phyloP scores from a whole-genome alignment of 1,140 invertebrate genomes.

The Thereuonema tuberculata region DNA sequence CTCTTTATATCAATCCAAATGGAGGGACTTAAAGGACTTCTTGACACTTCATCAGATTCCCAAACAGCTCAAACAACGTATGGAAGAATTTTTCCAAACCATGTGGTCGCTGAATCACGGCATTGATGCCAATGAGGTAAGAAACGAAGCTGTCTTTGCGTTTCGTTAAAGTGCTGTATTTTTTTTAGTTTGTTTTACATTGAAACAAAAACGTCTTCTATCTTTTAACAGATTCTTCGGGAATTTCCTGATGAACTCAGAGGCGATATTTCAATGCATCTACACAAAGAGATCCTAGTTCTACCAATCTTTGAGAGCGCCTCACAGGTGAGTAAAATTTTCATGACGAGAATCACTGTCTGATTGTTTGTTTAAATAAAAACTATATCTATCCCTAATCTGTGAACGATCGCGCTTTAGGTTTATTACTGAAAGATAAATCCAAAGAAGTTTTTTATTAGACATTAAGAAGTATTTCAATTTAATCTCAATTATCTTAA shows the following conservation, averaged over 20 bases:
- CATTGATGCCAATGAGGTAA: slow-evolving; percentile 92
- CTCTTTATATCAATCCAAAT: slow-evolving; percentile 92
- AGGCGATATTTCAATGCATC: slow-evolving; percentile 88
- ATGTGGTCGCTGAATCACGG: slow-evolving; percentile 98
- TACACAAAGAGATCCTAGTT: slow-evolving; percentile 85
- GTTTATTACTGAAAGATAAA: no score
- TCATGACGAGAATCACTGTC: no score
- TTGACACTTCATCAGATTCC: slow-evolving; percentile 88
- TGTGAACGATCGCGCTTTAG: no score
- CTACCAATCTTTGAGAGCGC: slow-evolving; percentile 86
- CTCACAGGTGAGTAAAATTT: slow-evolving; percentile 40
- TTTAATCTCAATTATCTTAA: no score
- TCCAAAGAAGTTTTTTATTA: no score
- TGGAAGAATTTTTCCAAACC: slow-evolving; percentile 98
- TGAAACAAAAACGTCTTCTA: slow-evolving; percentile 3
- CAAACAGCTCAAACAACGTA: slow-evolving; percentile 85
- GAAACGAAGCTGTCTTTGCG: slow-evolving; percentile 15
- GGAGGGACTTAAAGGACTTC: slow-evolving; percentile 93
- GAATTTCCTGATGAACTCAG: slow-evolving; percentile 92
- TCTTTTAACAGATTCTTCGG: slow-evolving; percentile 64
- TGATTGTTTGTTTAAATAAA: no score
- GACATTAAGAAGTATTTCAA: no score
- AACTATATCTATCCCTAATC: no score
- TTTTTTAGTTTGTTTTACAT: not conserved
- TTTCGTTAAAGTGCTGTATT: not conserved